These are phyloP conservation scores for Pygoscelis adeliae DNA, from an alignment of 2,113 vertebrate species.

Conservation along the genomic window DNA sequence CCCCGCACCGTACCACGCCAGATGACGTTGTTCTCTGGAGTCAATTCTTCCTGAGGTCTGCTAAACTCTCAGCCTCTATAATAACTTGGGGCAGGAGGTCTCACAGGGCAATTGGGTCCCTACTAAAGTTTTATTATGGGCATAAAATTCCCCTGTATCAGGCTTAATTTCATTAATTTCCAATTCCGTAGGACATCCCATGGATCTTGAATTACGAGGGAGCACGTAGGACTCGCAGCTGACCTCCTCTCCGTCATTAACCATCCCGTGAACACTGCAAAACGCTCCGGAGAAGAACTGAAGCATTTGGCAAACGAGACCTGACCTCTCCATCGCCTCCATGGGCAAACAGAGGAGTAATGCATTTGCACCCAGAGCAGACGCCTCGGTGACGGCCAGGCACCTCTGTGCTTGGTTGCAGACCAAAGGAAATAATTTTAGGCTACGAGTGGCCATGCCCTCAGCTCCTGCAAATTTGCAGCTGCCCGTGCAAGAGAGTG, in stretches of 20 bases:
- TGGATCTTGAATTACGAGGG: not conserved
- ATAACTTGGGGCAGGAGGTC: not conserved
- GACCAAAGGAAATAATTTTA: not conserved
- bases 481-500: not conserved
- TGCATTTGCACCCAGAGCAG: not conserved
- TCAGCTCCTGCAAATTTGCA: not conserved
- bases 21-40: not conserved
- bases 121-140: not conserved
- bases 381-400: not conserved
- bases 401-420: not conserved
- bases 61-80: not conserved
- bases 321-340: not conserved
- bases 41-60: not conserved
- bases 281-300: not conserved
- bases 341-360: not conserved
- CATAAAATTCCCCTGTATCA: not conserved
- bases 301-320: not conserved
- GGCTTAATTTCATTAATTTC: not conserved
- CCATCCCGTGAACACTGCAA: not conserved
- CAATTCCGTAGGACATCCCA: not conserved
- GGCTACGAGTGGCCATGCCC: not conserved
- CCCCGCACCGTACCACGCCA: fast-evolving
- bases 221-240: not conserved
- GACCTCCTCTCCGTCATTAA: not conserved
- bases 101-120: not conserved